Evolutionary conservation across 2,113 vertebrate genomes (phyloP), one percentile per base, ranked within the genome.

Genomic region (Tor tambroides): DNA sequence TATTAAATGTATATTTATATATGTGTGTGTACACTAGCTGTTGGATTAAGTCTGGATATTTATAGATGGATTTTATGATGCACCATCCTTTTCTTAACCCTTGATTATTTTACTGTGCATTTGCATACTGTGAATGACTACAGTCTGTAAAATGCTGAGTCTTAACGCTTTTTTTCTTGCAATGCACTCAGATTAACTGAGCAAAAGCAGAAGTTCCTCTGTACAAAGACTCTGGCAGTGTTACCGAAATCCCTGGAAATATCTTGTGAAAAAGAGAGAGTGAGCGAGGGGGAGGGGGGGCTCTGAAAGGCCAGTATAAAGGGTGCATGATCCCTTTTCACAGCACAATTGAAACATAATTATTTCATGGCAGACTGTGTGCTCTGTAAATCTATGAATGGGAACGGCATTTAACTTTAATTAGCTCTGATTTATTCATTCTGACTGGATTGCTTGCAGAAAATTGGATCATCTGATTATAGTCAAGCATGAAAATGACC

Each of bases 351-450:
- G 95, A 94, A 95, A 95, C 95, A 94, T 94, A 95, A 96, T 95
- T 95, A 95, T 95, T 96, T 95, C 95, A 95, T 96, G 95, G 94
- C 96, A 95, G 93, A 94, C 95, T 95, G 95, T 95, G 94, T 95
- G 94, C 92, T 95, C 95, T 95, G 94, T 94, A 94, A 96, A 94
- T 93, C 94, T 94, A 93, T 92, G 95, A 95, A 96, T 95, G 94
- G 94, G 95, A 94, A 94, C 93, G 86, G 94, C 94, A 94, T 96
- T 96, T 96, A 95, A 94, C 95, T 96, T 97, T 97, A 97, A 97
- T 97, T 97, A 97, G 95, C 93, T 96, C 94, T 96, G 96, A 97
- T 95, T 96, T 96, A 97, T 96, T 97, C 95, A 95, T 96, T 95
- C 94, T 95, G 96, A 97, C 96, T 95, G 92, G 95, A 95, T 96